These are phyloP conservation scores for Drosophila kikkawai DNA, from an alignment of 1,140 invertebrate species.

Conservation along the genomic window DNA sequence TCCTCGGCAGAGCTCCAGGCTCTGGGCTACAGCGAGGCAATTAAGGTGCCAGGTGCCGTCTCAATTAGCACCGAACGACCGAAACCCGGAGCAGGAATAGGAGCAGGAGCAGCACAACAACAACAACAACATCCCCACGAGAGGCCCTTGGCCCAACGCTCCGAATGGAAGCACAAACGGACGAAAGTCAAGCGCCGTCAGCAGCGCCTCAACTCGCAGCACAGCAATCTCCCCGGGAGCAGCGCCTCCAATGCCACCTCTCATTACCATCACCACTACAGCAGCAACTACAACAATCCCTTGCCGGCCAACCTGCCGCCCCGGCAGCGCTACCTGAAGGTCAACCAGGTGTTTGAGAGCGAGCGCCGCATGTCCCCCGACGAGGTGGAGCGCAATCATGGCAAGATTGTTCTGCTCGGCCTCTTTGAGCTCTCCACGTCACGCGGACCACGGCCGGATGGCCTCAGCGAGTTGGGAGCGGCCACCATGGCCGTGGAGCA, in stretches of 20 bases:
- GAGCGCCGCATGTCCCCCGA: constrained; percentile 74
- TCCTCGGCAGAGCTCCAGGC: constrained; percentile 65
- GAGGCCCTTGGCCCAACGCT: constrained; percentile 8
- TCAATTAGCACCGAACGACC: constrained; percentile 35
- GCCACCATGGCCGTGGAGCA: constrained; percentile 90
- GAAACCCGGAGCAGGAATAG: neutral
- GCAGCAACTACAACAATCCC: constrained; percentile 7
- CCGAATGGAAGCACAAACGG: constrained; percentile 63
- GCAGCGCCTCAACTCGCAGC: constrained; percentile 65
- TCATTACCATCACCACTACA: constrained; percentile 10
- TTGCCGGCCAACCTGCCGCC: constrained; percentile 21
- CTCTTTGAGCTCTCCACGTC: constrained; percentile 91
- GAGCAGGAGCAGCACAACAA: neutral
- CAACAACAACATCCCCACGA: constrained; percentile 21
- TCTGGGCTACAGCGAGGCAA: constrained; percentile 30
- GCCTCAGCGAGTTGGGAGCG: constrained; percentile 90
- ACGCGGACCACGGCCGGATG: constrained; percentile 87
- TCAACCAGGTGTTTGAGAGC: constrained; percentile 80
- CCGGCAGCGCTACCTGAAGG: constrained; percentile 74
- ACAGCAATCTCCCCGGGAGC: constrained; percentile 68
- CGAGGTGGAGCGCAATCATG: constrained; percentile 73
- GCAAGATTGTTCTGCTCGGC: constrained; percentile 88
- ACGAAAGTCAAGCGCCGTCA: constrained; percentile 77
- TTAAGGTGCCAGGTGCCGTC: constrained; percentile 34
- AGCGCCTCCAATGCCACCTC: constrained; percentile 36